Conservation (phyloP, 2,888 invertebrate species). For the Pteria penguin region DNA sequence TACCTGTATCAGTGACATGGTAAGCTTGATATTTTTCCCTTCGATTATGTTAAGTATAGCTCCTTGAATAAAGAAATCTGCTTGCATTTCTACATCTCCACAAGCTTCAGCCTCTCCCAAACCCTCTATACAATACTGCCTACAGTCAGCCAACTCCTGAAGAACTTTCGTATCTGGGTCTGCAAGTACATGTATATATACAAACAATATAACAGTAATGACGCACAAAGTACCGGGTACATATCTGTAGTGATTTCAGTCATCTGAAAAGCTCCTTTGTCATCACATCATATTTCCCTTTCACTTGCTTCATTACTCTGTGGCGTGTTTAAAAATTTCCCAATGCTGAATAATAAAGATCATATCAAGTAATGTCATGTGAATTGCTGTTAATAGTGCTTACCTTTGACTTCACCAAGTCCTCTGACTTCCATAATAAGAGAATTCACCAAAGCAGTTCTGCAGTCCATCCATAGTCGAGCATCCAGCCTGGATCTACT, state of each 20-base stretch:
- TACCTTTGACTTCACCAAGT: conserved; percentile 78
- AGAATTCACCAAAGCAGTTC: conserved; percentile 70
- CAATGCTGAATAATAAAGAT: too few species aligned
- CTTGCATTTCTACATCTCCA: conserved; percentile 76
- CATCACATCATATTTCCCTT: too few species aligned
- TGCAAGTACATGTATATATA: conserved; percentile 37
- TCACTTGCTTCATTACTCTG: too few species aligned
- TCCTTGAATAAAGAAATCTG: conserved; percentile 75
- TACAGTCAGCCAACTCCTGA: conserved; percentile 76
- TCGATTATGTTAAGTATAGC: conserved; percentile 75
- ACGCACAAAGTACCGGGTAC: too few species aligned
- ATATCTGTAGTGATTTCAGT: too few species aligned
- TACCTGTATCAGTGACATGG: conserved; percentile 72
- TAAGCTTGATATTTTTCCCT: conserved; percentile 73
- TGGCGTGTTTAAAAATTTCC: too few species aligned
- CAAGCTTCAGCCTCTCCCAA: conserved; percentile 77
- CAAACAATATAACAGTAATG: too few species aligned
- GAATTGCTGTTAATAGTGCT: too few species aligned
- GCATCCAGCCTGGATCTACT: conserved; percentile 75
- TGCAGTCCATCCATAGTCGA: conserved; percentile 76
- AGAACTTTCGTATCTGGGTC: conserved; percentile 72
- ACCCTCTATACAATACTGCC: conserved; percentile 77
- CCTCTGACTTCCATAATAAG: conserved; percentile 75
- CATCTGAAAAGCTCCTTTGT: too few species aligned
- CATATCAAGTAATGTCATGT: too few species aligned